Evolutionary conservation across 2,888 invertebrate genomes (phyloP), one percentile per base, ranked within the genome.

Genomic region (Nymphalis urticae): DNA sequence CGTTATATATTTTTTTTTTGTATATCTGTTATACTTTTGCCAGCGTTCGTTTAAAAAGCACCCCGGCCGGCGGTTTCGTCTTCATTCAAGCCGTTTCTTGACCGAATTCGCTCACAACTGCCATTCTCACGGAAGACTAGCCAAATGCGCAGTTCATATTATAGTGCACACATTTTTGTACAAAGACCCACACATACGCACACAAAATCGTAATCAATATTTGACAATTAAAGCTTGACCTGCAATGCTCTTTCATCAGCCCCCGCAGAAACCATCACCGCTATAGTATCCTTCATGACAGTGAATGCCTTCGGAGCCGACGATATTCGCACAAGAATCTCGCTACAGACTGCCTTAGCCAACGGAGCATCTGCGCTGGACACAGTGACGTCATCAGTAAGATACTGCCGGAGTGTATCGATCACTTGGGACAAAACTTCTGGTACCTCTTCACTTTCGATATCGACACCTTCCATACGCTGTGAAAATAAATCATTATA

Each of bases 281-380:
- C 77, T 0, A 96, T 95, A 0, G 96, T 96, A 24, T 95, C 94
- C 64, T 96, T 93, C 56, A 96, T 93, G 0, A 96, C 85, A 0
- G 81, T 67, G 2, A 86, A 73, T 9, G 88, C 85, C 71, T 79
- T 84, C 0, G 92, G 89, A 0, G 85, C 85, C 42, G 86, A 73
- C 0, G 93, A 93, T 32, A 84, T 86, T 9, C 93, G 80, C 42
- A 88, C 82, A 19, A 92, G 73, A 21, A 92, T 72, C 72, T 92
- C 92, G 50, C 73, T 77, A 69, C 86, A 87, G 27, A 92, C 83
- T 0, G 88, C 89, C 51, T 79, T 82, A 4, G 87, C 87, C 27
- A 89, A 72, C 8, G 82, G 75, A 17, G 74, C 77, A 69, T 91
- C 91, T 16, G 71, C 78, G 19, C 77, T 76, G 8, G 80, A 61